phyloP scores from a whole-genome alignment of 1,140 invertebrate species.

The Homalodisca vitripennis region DNA sequence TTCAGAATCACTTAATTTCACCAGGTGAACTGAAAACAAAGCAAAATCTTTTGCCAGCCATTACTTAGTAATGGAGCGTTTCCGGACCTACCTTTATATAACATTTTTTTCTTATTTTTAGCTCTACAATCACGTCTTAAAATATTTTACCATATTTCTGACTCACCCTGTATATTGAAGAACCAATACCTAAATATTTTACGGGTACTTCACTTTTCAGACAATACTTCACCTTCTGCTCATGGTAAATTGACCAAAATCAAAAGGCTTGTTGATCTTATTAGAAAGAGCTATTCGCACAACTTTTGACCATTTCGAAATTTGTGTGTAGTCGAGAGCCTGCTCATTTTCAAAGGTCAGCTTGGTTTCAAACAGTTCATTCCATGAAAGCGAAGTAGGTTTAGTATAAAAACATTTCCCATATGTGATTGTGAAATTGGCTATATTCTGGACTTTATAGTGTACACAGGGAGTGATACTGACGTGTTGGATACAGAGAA shows the following conservation, averaged over 20 bases:
- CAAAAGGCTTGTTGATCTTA: constrained; percentile 3
- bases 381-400: constrained; percentile 12
- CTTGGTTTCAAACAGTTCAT: constrained; percentile 5
- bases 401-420: constrained; percentile 17
- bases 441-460: constrained; percentile 44
- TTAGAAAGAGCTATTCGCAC: background rate
- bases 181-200: background rate
- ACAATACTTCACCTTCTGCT: background rate
- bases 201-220: background rate
- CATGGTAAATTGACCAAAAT: no score
- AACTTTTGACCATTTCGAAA: constrained; percentile 37
- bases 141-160: no score
- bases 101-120: no score
- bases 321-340: constrained; percentile 40
- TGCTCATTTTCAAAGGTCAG: constrained; percentile 1
- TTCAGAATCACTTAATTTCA: no score
- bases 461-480: constrained; percentile 43
- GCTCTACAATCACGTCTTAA: no score
- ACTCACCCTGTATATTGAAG: no score
- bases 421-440: constrained; percentile 45
- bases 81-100: no score
- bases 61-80: no score
- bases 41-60: no score
- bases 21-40: no score
- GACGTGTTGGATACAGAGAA: constrained; percentile 39